Base-by-base conservation (phyloP, 1,140 invertebrate genomes). In the Zaprionus kolodkinae region DNA sequence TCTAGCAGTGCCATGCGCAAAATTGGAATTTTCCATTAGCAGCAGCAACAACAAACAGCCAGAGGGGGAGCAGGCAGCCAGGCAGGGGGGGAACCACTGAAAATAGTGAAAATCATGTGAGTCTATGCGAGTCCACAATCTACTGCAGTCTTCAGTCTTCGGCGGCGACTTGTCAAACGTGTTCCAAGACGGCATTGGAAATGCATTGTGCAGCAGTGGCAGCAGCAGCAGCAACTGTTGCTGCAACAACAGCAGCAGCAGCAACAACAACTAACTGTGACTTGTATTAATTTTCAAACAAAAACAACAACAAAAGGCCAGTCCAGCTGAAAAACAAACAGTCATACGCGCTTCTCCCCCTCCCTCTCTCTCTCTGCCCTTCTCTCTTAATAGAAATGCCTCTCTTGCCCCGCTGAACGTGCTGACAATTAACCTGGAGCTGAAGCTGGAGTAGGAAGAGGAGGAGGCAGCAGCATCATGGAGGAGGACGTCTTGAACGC, bases 401-500 rank as follows among this genome's bases (percentile, higher is more conserved):
- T 54, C 36, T 64, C 48, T 50, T 21, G 25, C 56, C 62, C 55
- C 36, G 57, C 59, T 57, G 36, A 63, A 63, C 65, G 56, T 50
- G 52, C 40, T 35, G 40, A 74, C 70, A 87, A 79, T 82, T 76
- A 76, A 74, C 21, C 35, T 10, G 48, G 2, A 21, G 21, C 21
- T 10, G 48, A n/a, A n/a, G n/a, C n/a, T n/a, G n/a, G n/a, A n/a
- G n/a, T n/a, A n/a, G n/a, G n/a, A n/a, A n/a, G 25, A 52, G 33
- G 5, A 61, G 48, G 17, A 60, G 36, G 27, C 36, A 40, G 40
- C 13, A 45, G 3, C n/a, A 38, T 1, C 13, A 93, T 93, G 92
- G 93, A 94, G 65, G 90, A 91, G 66, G 92, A 94, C 62, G 93
- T 94, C 67, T 92, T 94, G 79, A 93, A 93, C 75, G 93, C 92